A percentile compares a stretch with the other conserved stretches of the same genome.
Evolutionary conservation across 37 sponge, comb jelly and placozoan species (phyloP).

Genomic region (Dysidea cf. avara): DNA sequence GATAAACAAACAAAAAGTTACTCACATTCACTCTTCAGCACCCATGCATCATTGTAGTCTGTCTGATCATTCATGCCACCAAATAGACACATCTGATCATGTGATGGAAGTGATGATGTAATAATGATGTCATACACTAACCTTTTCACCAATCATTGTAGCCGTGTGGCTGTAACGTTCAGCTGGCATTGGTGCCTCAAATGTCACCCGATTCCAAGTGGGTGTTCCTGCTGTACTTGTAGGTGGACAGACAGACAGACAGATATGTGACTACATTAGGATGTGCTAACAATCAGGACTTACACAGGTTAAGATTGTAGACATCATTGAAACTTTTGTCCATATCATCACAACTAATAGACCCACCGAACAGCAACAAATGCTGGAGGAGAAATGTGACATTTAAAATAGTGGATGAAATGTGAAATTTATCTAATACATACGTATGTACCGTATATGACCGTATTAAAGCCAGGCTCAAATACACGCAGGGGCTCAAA

Average conservation of each 20-base stretch:
- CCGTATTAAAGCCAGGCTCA: too few relatives aligned
- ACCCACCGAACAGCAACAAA: conserved; percentile 63
- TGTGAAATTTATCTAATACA: too few relatives aligned
- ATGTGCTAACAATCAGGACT: too few relatives aligned
- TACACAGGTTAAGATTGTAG: conserved; percentile 35
- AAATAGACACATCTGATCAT: conserved; percentile 48
- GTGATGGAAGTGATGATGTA: neutral
- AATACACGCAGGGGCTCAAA: too few relatives aligned
- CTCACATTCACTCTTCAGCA: conserved; percentile 18
- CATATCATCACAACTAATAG: conserved; percentile 16
- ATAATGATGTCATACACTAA: neutral
- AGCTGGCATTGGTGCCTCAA: too few relatives aligned
- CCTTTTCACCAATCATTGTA: neutral
- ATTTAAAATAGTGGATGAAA: neutral
- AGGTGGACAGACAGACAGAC: too few relatives aligned
- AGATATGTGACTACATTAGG: too few relatives aligned
- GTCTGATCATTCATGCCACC: conserved; percentile 54
- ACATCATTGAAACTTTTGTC: conserved; percentile 46
- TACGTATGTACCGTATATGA: too few relatives aligned
- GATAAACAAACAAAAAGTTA: too few relatives aligned
- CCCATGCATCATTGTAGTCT: conserved; percentile 61
- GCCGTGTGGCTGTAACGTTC: neutral
- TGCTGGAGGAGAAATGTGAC: conserved; percentile 18
- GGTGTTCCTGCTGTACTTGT: too few relatives aligned
- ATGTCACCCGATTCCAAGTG: too few relatives aligned